Percentiles rank a stretch among this genome's conserved stretches.
phyloP scores from a whole-genome alignment of 1,140 invertebrate species.

The Venturia canescens region DNA sequence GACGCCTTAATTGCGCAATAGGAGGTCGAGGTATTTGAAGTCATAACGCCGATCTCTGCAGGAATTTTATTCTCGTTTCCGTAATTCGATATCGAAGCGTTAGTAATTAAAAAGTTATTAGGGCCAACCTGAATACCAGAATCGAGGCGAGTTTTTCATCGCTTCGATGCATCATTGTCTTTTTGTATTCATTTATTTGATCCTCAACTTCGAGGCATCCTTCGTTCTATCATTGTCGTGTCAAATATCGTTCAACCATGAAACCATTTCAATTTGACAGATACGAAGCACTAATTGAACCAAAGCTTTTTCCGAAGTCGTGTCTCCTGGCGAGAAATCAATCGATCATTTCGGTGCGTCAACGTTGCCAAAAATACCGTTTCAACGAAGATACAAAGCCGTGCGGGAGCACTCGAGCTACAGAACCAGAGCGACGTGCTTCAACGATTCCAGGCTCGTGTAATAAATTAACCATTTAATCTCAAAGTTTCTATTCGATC shows the following conservation, averaged over 20 bases:
- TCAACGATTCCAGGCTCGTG: no score
- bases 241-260: neutral
- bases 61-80: conserved; percentile 32
- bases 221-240: neutral
- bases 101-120: conserved; percentile 39
- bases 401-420: no score
- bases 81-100: conserved; percentile 13
- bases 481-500: neutral
- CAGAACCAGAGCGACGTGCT: no score
- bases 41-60: conserved; percentile 18
- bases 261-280: neutral
- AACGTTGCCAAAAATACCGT: no score
- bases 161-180: neutral
- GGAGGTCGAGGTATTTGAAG: conserved; percentile 31
- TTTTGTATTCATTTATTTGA: neutral
- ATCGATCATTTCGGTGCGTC: neutral
- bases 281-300: neutral
- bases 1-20: conserved; percentile 30
- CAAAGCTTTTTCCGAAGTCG: neutral
- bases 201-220: neutral
- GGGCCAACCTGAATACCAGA: neutral
- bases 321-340: neutral
- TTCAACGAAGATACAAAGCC: no score
- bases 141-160: neutral
- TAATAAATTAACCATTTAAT: no score